A percentile compares a stretch with the other conserved stretches of the same genome.
phyloP scores from a whole-genome alignment of 2,113 vertebrate genomes.

The Anoura caudifer region DNA sequence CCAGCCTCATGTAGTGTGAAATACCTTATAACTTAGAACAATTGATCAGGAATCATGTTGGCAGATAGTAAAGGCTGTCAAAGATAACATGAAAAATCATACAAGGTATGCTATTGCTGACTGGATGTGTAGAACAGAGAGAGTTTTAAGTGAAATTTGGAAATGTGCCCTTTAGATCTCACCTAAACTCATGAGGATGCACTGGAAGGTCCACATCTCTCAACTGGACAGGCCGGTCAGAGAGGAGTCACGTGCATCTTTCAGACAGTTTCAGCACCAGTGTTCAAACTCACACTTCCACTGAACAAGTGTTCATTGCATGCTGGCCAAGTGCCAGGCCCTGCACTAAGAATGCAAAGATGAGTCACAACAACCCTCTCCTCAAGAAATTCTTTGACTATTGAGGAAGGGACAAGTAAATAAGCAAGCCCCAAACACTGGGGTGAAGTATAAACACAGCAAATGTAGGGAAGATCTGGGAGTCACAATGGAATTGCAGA shows the following conservation, averaged over 20 bases:
- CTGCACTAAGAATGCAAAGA: too few species aligned
- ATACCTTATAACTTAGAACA: background rate
- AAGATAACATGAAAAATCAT: background rate
- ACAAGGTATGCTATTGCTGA: background rate
- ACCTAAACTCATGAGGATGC: background rate
- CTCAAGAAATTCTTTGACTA: background rate
- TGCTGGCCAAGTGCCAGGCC: too few species aligned
- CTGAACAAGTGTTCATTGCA: background rate
- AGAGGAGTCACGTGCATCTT: background rate
- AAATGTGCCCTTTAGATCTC: background rate
- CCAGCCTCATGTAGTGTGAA: background rate
- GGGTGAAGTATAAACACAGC: background rate
- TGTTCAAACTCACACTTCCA: background rate
- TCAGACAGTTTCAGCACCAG: background rate
- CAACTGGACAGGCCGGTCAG: background rate
- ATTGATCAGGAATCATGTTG: background rate
- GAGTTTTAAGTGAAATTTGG: background rate
- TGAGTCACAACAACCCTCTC: background rate
- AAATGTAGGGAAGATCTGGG: background rate
- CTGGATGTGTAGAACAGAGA: background rate
- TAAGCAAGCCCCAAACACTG: background rate
- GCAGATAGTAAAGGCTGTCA: constrained; percentile 8
- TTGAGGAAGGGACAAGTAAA: background rate
- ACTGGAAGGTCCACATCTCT: background rate
- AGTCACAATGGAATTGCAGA: background rate